Base-by-base conservation (phyloP, 2,113 vertebrate species). In the Pyrgilauda ruficollis region DNA sequence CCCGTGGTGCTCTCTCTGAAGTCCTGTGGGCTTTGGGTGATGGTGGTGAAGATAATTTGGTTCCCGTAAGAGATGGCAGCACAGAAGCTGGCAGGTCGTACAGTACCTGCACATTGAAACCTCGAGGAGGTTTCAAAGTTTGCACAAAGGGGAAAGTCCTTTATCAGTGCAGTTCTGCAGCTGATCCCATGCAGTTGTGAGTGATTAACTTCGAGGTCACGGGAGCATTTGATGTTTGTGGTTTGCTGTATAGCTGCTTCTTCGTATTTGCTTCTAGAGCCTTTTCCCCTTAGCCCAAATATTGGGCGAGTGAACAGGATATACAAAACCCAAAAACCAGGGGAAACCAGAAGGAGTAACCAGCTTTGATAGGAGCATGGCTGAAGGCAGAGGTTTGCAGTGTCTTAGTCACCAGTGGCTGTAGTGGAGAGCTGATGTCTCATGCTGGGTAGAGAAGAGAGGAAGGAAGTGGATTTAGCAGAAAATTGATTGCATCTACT, bases 401-500 rank as follows among this genome's bases (percentile, higher is more conserved):
- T 55, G 62, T 80, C 84, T 74, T 77, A 77, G 78, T 94, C 89
- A 89, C 70, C 46, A 35, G 30, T 79, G 95, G 84, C 92, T 83
- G 39, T 59, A 94, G 87, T 37, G 89, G 87, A 3, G 30, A 92
- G 64, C 79, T 90, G 89, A 87, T 90, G 94, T 87, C 89, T 97
- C 90, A 81, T 50, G 75, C 87, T 84, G 95, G 94, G 61, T 70
- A 97, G 70, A 55, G 78, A 89, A 94, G 79, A 92, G 75, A 93
- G 96, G 95, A 97, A 96, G 97, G 97, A 97, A 97, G 85, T 92
- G 93, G 95, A 94, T 90, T 97, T 96, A 95, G 91, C 82, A 92
- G 87, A 97, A 97, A 97, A 96, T 97, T 95, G 95, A 97, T 97
- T 97, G 85, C 95, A 97, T 97, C 94, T 95, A 97, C 76, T 96